These are phyloP conservation scores for Harpalus rubripes DNA, from an alignment of 2,888 invertebrate species.

Conservation along the genomic window DNA sequence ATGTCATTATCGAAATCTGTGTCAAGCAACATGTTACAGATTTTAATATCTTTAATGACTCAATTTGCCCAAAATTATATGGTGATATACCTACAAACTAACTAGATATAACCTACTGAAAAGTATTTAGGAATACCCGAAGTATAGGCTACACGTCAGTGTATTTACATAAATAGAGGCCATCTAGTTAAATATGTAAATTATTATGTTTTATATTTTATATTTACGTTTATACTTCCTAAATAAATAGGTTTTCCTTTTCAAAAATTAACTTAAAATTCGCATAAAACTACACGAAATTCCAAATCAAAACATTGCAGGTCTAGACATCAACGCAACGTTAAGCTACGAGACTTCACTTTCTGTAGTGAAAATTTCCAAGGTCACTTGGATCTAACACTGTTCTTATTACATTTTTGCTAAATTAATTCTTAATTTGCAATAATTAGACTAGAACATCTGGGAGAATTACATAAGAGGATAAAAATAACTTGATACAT, in stretches of 20 bases:
- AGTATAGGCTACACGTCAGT: neutral
- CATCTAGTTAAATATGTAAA: slow-evolving; percentile 39
- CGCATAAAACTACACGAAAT: neutral
- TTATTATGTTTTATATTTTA: slow-evolving; percentile 11
- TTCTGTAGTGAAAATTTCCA: slow-evolving; percentile 42
- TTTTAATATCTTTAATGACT: too few relatives aligned
- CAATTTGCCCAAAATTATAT: too few relatives aligned
- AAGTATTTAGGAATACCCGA: slow-evolving; percentile 8
- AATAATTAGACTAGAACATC: slow-evolving; percentile 44
- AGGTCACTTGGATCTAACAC: slow-evolving; percentile 30
- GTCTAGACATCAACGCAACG: slow-evolving; percentile 47
- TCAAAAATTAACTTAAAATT: neutral
- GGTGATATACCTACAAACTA: too few relatives aligned
- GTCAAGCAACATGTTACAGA: too few relatives aligned
- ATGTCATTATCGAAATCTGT: too few relatives aligned
- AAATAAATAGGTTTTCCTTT: slow-evolving; percentile 11
- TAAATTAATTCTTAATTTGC: slow-evolving; percentile 9
- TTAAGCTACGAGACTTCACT: slow-evolving; percentile 33
- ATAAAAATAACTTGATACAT: slow-evolving; percentile 23
- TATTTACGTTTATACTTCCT: slow-evolving; percentile 8
- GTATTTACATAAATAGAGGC: slow-evolving; percentile 38
- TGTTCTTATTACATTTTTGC: slow-evolving; percentile 25
- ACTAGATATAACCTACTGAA: neutral
- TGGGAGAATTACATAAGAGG: slow-evolving; percentile 21
- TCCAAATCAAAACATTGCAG: neutral